Conservation (phyloP, 2,888 invertebrate genomes). For the Drosophila leonis region DNA sequence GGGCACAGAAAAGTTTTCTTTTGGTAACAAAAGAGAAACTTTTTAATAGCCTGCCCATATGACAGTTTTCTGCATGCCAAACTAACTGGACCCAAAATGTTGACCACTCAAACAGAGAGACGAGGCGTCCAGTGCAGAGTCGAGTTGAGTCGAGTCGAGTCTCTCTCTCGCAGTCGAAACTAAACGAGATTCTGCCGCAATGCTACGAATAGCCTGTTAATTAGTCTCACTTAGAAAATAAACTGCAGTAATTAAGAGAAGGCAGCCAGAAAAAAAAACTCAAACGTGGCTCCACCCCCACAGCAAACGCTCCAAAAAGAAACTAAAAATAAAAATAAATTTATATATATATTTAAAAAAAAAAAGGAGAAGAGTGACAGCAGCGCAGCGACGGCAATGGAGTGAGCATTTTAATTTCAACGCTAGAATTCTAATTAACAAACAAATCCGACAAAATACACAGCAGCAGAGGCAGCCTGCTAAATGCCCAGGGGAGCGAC, state of each 20-base stretch:
- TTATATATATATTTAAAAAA: slow-evolving; percentile 1
- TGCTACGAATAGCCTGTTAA: slow-evolving; percentile 83
- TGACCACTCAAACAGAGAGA: slow-evolving; percentile 46
- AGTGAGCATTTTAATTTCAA: slow-evolving; percentile 80
- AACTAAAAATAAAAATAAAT: slow-evolving; percentile 34
- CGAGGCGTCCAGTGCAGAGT: not conserved
- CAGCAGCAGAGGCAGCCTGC: slow-evolving; percentile 47
- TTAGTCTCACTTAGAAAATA: slow-evolving; percentile 86
- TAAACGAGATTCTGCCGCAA: slow-evolving; percentile 63
- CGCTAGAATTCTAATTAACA: slow-evolving; percentile 85
- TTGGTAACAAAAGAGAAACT: slow-evolving; percentile 24
- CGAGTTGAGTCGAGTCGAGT: not conserved
- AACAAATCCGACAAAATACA: slow-evolving; percentile 83
- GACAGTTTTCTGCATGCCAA: slow-evolving; percentile 47
- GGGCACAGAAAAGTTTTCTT: slow-evolving; percentile 30
- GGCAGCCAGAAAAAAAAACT: slow-evolving; percentile 46
- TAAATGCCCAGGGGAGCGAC: slow-evolving; percentile 44
- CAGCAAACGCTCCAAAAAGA: slow-evolving; percentile 46
- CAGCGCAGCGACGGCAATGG: slow-evolving; percentile 12
- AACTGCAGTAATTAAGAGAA: slow-evolving; percentile 85
- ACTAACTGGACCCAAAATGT: slow-evolving; percentile 66
- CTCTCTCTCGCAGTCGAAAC: not conserved
- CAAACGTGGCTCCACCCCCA: slow-evolving; percentile 43
- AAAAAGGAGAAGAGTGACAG: not conserved
- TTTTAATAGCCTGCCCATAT: slow-evolving; percentile 35